A percentile compares a stretch with the other conserved stretches of the same genome.
Evolutionary conservation across 2,113 vertebrate genomes (phyloP).

Genomic region (Periophthalmodon schlosseri): DNA sequence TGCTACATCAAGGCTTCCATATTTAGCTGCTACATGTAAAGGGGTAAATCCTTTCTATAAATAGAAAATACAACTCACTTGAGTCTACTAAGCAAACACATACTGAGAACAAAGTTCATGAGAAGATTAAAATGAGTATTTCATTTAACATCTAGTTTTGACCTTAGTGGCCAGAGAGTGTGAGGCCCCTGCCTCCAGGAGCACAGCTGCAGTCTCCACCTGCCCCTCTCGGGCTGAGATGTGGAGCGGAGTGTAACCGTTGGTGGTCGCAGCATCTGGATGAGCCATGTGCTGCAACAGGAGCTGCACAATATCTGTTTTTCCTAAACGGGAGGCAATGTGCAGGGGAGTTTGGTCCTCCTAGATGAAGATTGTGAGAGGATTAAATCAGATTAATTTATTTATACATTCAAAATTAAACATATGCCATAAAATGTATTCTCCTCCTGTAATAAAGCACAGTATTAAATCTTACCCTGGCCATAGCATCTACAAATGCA

Average conservation of each 20-base stretch:
- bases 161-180: slow-evolving; percentile 95
- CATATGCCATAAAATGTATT: slow-evolving; percentile 11
- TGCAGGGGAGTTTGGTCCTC: slow-evolving; percentile 98
- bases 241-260: slow-evolving; percentile 94
- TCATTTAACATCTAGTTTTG: background rate
- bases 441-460: background rate
- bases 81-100: background rate
- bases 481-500: slow-evolving; percentile 92
- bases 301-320: slow-evolving; percentile 96
- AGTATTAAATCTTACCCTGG: slow-evolving; percentile 82
- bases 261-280: slow-evolving; percentile 93
- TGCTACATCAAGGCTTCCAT: slow-evolving; percentile 94
- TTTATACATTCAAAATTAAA: background rate
- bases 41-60: slow-evolving; percentile 96
- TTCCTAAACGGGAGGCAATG: slow-evolving; percentile 95
- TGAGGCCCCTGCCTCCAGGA: slow-evolving; percentile 91
- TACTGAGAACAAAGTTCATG: background rate
- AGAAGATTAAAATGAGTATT: background rate
- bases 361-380: slow-evolving; percentile 67
- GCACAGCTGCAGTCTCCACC: slow-evolving; percentile 90
- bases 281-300: slow-evolving; percentile 98
- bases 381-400: background rate
- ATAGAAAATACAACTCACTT: background rate
- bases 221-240: slow-evolving; percentile 96
- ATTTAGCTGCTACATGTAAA: slow-evolving; percentile 94